Evolutionary conservation across 2,797 vertebrate genomes (phyloP).

Genomic region (Alectoris magna): DNA sequence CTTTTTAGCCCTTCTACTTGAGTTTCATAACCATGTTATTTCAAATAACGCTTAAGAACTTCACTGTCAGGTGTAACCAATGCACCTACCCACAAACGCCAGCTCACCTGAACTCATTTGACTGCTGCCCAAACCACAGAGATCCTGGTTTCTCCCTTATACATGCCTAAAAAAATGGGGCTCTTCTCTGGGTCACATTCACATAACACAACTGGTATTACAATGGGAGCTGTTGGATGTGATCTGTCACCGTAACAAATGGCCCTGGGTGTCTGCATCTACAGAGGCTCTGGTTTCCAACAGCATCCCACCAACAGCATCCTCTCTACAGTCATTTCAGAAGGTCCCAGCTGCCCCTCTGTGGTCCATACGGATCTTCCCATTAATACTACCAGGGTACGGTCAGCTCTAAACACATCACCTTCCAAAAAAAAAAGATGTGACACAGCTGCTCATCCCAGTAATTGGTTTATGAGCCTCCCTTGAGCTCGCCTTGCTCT

Average conservation of each 20-base stretch:
- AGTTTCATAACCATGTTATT: neutral
- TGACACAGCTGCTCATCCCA: neutral
- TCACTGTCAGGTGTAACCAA: neutral
- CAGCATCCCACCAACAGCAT: neutral
- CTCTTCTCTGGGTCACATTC: neutral
- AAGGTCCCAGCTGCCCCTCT: rapidly evolving
- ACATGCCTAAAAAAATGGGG: neutral
- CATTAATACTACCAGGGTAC: neutral
- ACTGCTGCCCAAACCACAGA: neutral
- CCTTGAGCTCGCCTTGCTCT: slow-evolving; percentile 30
- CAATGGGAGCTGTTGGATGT: rapidly evolving
- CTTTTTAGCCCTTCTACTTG: slow-evolving; percentile 31
- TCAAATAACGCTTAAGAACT: neutral
- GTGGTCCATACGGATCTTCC: neutral
- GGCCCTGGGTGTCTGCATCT: neutral
- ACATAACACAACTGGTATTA: rapidly evolving
- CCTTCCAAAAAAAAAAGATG: neutral
- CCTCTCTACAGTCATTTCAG: neutral
- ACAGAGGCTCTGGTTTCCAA: rapidly evolving
- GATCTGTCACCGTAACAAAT: neutral
- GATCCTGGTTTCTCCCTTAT: neutral
- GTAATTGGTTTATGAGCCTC: neutral
- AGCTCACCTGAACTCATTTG: neutral
- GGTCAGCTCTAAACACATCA: neutral
- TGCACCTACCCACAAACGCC: neutral